Evolutionary conservation across 1,140 invertebrate genomes (phyloP), one percentile per base, ranked within the genome.

Genomic region (Scaptomyza pallida): DNA sequence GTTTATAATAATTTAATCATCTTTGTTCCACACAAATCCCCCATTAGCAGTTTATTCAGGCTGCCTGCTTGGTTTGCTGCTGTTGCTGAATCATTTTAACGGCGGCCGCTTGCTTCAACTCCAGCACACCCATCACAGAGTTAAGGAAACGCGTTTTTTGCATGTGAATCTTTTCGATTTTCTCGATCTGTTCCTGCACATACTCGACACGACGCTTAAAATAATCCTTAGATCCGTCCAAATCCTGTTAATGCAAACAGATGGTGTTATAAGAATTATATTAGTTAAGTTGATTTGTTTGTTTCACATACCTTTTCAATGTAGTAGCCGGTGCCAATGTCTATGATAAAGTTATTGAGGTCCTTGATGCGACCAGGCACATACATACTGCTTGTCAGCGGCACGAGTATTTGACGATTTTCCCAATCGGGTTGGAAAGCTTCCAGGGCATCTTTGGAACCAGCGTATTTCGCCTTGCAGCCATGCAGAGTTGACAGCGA

Each of bases 321-420:
- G 93, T 96, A 99, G 92, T 99, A 99, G 73, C 97, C 97, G 61
- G 98, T 98, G 45, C 98, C 98, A 91, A 99, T 95, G 92, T 99
- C 97, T 62, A 99, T 95, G 9, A 98, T 92, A 17, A 98, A 97
- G 91, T 95, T 96, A 57, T 96, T 93, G 12, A 95, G 94, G 90
- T 98, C 95, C 64, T 94, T 93, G 47, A 99, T 92, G 82, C 94
- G 94, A 8, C 98, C 98, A 68, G 97, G 95, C 16, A 99, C 97
- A 93, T 98, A 99, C 96, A 99, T 98, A 80, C 97, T 98, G 67
- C 96, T 95, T 35, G 97, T 98, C 0, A 99, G 92, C 9, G 97
- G 98, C 16, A 99, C 97, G 6, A 99, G 91, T 65, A 98, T 96
- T 64, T 96, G 94, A 86, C 96, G 96, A 78, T 96, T 96, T 91